Base-by-base conservation (phyloP, 2,888 invertebrate species). In the Perizoma flavofasciatum region DNA sequence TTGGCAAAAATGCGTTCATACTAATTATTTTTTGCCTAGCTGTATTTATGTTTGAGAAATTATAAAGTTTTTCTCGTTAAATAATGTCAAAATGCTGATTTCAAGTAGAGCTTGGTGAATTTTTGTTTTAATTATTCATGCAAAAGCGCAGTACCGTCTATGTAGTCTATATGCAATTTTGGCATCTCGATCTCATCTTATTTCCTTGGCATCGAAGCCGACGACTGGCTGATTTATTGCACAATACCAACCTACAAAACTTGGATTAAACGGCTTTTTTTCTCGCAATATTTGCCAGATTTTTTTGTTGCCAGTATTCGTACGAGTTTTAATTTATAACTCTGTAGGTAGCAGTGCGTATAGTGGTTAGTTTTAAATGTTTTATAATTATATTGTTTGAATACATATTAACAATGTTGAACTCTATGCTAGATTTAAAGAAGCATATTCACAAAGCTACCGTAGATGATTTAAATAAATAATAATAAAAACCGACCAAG, bases 141-240 rank as follows among this genome's bases (percentile, higher is more conserved):
- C 37, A 49, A 44, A 52, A 52, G 45, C 49, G 44, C 40, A 46
- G 53, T 62, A 56, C 32, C 45, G 43, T 49, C 45, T 54, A 61
- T 53, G 54, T 49, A 56, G 50, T 40, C 66, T 66, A 61, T 69
- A 54, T 65, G 71, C 81, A 76, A 71, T 82, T 86, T 84, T 90
- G 91, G 90, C 90, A 90, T 87, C 86, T 83, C 88, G 83, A 85
- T 88, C 85, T 84, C 86, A 85, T 89, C 88, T 90, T 89, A 86
- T 90, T 89, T 87, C 87, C 82, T 91, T 91, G 91, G 91, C 91
- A 89, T 91, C 90, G 88, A 83, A 79, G 75, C 82, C 73, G 84
- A 85, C 86, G 82, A 83, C 82, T 72, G 71, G 65, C 79, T 86
- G 88, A 91, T 89, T 89, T 90, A 91, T 85, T 49, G 57, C 72